Base-by-base conservation (phyloP, 2,888 invertebrate genomes). In the Digitonthophagus gazella region DNA sequence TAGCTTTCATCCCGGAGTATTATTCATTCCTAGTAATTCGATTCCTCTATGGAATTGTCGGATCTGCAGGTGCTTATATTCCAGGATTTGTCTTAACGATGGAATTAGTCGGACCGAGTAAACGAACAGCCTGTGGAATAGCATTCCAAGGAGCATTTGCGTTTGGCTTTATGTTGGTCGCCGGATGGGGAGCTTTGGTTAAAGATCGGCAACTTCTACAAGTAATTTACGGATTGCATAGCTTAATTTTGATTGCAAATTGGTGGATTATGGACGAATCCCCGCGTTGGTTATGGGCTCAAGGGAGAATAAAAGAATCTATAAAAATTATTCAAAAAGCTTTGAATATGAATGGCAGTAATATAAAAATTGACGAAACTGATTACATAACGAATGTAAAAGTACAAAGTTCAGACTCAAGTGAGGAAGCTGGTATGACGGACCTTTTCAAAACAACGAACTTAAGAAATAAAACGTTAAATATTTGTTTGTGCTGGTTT, bases 191-290 rank as follows among this genome's bases (percentile, higher is more conserved):
- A 2, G 90, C 90, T 1, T 72, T 93, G 0, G 90, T 95, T 68
- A 87, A 89, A 74, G 87, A 94, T 77, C 85, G 91, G 64, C 87
- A 89, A 81, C 81, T 89, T 75, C 85, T 95, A n/a, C 95, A 95
- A 83, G 74, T 93, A 0, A 83, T 92, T 2, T 93, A 93, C 76
- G 94, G 93, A 1, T 82, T 92, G 22, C 95, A 95, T 76, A 88
- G 91, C 65, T 81, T 89, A 15, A 79, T 93, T 0, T 85, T 95
- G 0, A 81, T 94, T 28, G 91, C 89, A 0, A 93, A 95, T 78
- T 93, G 93, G 87, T 94, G 95, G 95, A 83, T 93, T 2, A 91
- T 95, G 88, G 94, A 95, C 75, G 95, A 95, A 83, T 95, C 94
- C 4, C 93, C 94, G 0, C 87, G 94, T 14, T 95, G 95, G 95